Percentiles rank a stretch among this genome's conserved stretches.
Conservation (phyloP, 2,797 vertebrate species). For the Odontamblyopus lacepedii region DNA sequence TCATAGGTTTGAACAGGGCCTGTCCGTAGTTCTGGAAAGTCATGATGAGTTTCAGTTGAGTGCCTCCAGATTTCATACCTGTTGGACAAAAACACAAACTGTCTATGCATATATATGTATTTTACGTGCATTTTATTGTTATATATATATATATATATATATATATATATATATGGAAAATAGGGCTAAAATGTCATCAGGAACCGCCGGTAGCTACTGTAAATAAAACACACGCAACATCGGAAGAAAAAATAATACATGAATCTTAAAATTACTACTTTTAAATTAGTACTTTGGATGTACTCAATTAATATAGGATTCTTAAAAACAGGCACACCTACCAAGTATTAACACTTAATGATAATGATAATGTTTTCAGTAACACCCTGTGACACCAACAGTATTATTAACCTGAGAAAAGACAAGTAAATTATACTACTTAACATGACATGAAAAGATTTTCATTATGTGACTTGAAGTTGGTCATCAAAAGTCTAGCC, state of each 20-base stretch:
- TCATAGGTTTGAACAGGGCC: conserved; percentile 85
- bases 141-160: not conserved
- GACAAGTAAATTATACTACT: not conserved
- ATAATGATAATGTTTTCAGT: not conserved
- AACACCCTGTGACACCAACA: not conserved
- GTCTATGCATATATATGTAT: too few relatives aligned
- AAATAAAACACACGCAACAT: too few relatives aligned
- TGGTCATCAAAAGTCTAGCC: too few relatives aligned
- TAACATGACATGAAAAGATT: not conserved
- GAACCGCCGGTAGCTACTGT: not conserved
- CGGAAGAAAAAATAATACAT: too few relatives aligned
- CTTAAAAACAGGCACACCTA: not conserved
- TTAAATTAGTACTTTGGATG: too few relatives aligned
- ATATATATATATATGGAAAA: not conserved
- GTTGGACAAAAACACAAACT: conserved; percentile 40
- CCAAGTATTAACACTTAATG: too few relatives aligned
- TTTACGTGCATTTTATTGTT: too few relatives aligned
- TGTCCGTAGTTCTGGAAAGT: conserved; percentile 99
- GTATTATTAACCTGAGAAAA: not conserved
- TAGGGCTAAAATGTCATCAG: not conserved
- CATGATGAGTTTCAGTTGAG: conserved; percentile 98
- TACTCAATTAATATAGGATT: not conserved
- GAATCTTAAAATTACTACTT: too few relatives aligned
- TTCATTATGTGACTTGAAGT: not conserved
- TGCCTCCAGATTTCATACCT: conserved; percentile 99